Conservation (phyloP, 2,113 vertebrate species). For the Herpetotheres cachinnans region DNA sequence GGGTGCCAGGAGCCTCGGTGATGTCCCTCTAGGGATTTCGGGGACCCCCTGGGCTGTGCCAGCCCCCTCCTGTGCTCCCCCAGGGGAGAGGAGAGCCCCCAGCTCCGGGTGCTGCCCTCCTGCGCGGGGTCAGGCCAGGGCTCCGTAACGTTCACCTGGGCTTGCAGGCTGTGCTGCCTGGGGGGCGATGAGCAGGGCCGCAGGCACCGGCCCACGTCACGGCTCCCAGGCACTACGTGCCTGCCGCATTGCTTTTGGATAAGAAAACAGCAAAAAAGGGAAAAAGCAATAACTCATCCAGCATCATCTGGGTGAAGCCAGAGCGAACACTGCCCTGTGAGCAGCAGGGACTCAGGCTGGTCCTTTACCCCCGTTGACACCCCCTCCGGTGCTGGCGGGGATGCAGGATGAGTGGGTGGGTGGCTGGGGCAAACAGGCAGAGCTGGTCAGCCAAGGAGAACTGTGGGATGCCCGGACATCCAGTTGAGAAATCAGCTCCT, state of each 20-base stretch:
- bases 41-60: background rate
- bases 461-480: background rate
- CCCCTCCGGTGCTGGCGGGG: accelerated
- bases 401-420: background rate
- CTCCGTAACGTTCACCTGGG: background rate
- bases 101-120: accelerated
- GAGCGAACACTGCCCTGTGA: accelerated
- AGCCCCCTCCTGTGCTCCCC: background rate
- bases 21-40: background rate
- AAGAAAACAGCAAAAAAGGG: background rate
- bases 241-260: background rate
- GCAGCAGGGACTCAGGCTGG: accelerated
- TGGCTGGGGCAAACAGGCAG: background rate
- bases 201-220: accelerated
- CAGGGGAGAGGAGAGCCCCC: background rate
- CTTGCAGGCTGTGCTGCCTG: background rate
- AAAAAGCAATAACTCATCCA: accelerated
- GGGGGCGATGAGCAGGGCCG: background rate
- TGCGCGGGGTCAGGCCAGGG: background rate
- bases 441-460: background rate
- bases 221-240: background rate
- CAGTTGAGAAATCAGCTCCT: background rate
- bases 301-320: background rate
- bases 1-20: background rate
- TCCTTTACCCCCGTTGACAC: background rate